Percentiles rank a stretch among this genome's conserved stretches.
phyloP scores from a whole-genome alignment of 2,888 invertebrate genomes.

The Drosophila nr. medialis region DNA sequence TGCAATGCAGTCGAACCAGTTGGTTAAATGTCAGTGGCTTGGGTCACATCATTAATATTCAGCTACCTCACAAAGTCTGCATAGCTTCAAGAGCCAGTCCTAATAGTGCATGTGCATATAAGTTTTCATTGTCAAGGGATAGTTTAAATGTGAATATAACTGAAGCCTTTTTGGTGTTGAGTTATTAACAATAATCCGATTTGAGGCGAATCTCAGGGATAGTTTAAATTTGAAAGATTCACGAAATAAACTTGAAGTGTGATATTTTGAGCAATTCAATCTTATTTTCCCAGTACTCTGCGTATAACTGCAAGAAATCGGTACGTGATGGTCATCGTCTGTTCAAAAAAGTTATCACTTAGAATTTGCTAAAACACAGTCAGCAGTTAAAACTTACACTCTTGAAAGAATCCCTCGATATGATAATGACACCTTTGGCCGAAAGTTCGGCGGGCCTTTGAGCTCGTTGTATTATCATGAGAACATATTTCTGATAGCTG shows the following conservation, averaged over 20 bases:
- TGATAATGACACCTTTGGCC: constrained; percentile 46
- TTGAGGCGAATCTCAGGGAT: not conserved
- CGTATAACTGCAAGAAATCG: constrained; percentile 37
- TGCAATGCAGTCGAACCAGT: constrained; percentile 61
- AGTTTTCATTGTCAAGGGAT: constrained; percentile 72
- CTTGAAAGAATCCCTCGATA: constrained; percentile 49
- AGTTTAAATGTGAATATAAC: constrained; percentile 7
- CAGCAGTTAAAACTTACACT: constrained; percentile 13
- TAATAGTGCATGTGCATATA: constrained; percentile 1
- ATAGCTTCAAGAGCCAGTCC: constrained; percentile 4
- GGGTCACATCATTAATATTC: constrained; percentile 58
- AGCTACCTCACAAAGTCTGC: constrained; percentile 35
- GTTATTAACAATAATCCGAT: not conserved
- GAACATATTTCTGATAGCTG: constrained; percentile 39
- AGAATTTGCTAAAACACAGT: not conserved
- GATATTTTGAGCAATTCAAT: not conserved
- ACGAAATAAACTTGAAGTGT: not conserved
- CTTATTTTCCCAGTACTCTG: constrained; percentile 29
- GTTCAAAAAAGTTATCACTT: not conserved
- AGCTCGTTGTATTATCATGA: constrained; percentile 47
- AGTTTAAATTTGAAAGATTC: not conserved
- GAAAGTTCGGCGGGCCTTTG: constrained; percentile 45
- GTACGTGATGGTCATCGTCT: constrained; percentile 57
- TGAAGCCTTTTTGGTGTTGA: not conserved
- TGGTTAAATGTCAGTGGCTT: constrained; percentile 75